These are phyloP conservation scores for Ophioderma brevispina DNA, from an alignment of 35 echinoderm and acorn worm genomes.

Conservation along the genomic window DNA sequence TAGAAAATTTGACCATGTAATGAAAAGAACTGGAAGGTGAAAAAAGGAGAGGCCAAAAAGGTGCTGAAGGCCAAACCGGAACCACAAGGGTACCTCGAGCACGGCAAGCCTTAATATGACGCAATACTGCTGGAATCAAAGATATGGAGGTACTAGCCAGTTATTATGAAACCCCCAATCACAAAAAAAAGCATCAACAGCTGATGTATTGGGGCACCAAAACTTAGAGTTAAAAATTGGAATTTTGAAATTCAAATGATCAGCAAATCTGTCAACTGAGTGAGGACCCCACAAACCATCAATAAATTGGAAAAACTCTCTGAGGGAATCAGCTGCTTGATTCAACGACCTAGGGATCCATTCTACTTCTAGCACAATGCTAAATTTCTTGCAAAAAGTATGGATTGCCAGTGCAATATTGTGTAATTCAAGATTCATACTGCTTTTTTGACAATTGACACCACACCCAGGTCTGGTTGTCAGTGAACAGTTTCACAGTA, in stretches of 20 bases:
- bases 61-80: conserved; percentile 20
- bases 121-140: not conserved
- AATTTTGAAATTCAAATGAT: conserved; percentile 20
- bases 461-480: conserved; percentile 32
- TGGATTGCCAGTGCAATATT: conserved; percentile 1
- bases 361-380: conserved; percentile 10
- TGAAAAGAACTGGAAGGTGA: not conserved
- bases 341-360: conserved; percentile 46
- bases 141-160: conserved; percentile 49
- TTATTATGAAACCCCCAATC: conserved; percentile 39
- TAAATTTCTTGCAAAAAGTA: conserved; percentile 15
- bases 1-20: not conserved
- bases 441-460: conserved; percentile 4
- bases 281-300: conserved; percentile 55
- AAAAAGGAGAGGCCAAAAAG: conserved; percentile 31
- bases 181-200: conserved; percentile 29
- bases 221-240: conserved; percentile 35
- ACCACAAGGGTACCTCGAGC: conserved; percentile 35
- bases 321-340: conserved; percentile 27
- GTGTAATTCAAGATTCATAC: conserved; percentile 36
- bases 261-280: conserved; percentile 52
- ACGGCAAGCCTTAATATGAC: not conserved
- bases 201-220: not conserved
- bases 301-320: conserved; percentile 27
- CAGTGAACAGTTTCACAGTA: conserved; percentile 22